These are phyloP conservation scores for Phytoseiulus persimilis DNA, from an alignment of 2,888 invertebrate species.

Conservation along the genomic window DNA sequence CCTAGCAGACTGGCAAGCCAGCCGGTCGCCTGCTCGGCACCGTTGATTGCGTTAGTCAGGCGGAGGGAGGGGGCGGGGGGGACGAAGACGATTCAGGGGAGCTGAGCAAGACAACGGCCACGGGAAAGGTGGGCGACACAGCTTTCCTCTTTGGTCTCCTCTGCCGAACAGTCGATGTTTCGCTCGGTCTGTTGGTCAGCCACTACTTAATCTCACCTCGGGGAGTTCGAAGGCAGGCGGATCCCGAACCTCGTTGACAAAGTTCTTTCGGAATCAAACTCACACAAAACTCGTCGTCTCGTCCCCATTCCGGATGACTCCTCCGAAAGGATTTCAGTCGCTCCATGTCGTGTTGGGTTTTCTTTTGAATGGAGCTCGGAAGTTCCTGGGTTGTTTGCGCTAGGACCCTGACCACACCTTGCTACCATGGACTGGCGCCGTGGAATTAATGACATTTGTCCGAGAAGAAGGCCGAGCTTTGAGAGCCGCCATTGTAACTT, in stretches of 20 bases:
- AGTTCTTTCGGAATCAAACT: not conserved
- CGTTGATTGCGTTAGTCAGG: not conserved
- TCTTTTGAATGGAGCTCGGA: too few species aligned
- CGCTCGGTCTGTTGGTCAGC: not conserved
- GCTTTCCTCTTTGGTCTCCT: not conserved
- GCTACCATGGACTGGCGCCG: too few species aligned
- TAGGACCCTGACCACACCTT: too few species aligned
- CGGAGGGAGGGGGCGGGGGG: not conserved
- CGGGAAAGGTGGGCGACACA: not conserved
- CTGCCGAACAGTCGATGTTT: not conserved
- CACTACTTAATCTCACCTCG: not conserved
- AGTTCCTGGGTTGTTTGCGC: too few species aligned
- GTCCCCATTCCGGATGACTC: too few species aligned
- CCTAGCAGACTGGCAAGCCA: not conserved
- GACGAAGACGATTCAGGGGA: not conserved
- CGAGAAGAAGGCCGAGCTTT: too few species aligned
- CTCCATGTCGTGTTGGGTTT: too few species aligned
- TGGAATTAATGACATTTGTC: too few species aligned
- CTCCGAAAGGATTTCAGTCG: too few species aligned
- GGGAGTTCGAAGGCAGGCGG: not conserved
- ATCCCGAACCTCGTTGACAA: not conserved
- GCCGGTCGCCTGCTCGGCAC: not conserved
- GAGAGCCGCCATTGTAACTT: too few species aligned
- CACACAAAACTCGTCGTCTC: too few species aligned
- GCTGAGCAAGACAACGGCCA: not conserved